A percentile compares a stretch with the other conserved stretches of the same genome.
Evolutionary conservation across 2,888 invertebrate species (phyloP).

Genomic region (Scaptomyza parva): DNA sequence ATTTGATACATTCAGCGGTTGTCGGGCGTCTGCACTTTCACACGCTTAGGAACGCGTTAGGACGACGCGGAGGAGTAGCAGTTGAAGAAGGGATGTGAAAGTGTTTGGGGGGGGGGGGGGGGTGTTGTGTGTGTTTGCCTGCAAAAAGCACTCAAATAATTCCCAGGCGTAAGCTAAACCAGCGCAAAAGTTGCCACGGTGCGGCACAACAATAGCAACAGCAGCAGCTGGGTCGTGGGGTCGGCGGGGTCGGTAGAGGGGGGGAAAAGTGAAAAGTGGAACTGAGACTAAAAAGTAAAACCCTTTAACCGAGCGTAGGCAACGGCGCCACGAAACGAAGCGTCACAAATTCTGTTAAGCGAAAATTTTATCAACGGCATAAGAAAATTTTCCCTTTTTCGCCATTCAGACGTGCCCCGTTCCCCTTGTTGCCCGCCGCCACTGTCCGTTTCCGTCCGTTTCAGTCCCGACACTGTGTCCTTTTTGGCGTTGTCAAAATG

Average conservation of each 20-base stretch:
- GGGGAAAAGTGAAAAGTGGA: slow-evolving; percentile 41
- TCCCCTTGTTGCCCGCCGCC: neutral
- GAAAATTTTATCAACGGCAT: slow-evolving; percentile 80
- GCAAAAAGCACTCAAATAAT: slow-evolving; percentile 80
- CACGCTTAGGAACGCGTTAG: slow-evolving; percentile 64
- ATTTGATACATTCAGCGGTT: slow-evolving; percentile 65
- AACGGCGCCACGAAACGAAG: slow-evolving; percentile 50
- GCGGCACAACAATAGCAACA: slow-evolving; percentile 68
- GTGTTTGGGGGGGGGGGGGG: slow-evolving; percentile 6
- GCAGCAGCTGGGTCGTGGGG: slow-evolving; percentile 7
- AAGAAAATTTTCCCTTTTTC: slow-evolving; percentile 69
- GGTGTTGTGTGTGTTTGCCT: slow-evolving; percentile 7
- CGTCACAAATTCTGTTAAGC: slow-evolving; percentile 82
- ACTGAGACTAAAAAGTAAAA: slow-evolving; percentile 73
- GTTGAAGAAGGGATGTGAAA: too few relatives aligned
- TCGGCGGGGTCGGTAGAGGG: neutral
- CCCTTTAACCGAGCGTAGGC: slow-evolving; percentile 75
- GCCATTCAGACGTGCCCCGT: slow-evolving; percentile 55
- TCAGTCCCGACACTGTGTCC: slow-evolving; percentile 38
- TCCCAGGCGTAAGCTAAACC: slow-evolving; percentile 80
- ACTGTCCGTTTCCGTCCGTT: slow-evolving; percentile 26
- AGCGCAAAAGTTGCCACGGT: slow-evolving; percentile 73
- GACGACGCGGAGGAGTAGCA: slow-evolving; percentile 5
- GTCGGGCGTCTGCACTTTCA: slow-evolving; percentile 78
- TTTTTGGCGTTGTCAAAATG: slow-evolving; percentile 78